A percentile compares a stretch with the other conserved stretches of the same genome.
Evolutionary conservation across 2,888 invertebrate species (phyloP).

Genomic region (Agrilus mali): DNA sequence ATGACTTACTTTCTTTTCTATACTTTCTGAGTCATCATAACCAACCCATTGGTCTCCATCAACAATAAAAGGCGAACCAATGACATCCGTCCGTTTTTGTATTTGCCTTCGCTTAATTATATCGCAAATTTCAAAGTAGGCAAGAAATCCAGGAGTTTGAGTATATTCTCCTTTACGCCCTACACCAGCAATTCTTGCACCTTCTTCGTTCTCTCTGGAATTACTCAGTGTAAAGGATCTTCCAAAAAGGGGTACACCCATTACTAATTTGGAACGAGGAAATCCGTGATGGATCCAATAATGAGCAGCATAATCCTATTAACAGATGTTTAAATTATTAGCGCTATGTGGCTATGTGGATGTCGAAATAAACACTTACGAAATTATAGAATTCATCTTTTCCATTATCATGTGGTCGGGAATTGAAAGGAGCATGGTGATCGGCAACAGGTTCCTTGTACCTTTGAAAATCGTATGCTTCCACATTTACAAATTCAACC

Average conservation of each 20-base stretch:
- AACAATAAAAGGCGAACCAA: constrained; percentile 52
- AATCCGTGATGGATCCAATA: constrained; percentile 53
- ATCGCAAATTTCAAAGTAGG: constrained; percentile 58
- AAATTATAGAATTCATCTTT: constrained; percentile 41
- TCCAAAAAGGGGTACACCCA: constrained; percentile 64
- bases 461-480: constrained; percentile 50
- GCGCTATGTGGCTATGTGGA: too few species aligned
- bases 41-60: constrained; percentile 71
- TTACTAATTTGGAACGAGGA: constrained; percentile 51
- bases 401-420: constrained; percentile 36
- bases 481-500: constrained; percentile 55
- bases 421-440: constrained; percentile 39
- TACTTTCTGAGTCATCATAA: constrained; percentile 57
- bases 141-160: constrained; percentile 51
- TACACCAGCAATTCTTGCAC: constrained; percentile 46
- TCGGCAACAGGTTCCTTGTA: constrained; percentile 33
- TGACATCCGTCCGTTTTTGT: constrained; percentile 37
- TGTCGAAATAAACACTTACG: constrained; percentile 29
- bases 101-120: constrained; percentile 28
- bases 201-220: constrained; percentile 39
- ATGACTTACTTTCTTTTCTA: constrained; percentile 48
- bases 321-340: neutral
- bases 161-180: constrained; percentile 57
- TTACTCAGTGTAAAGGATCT: constrained; percentile 54
- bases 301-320: constrained; percentile 53